phyloP scores from a whole-genome alignment of 2,888 invertebrate species.

The Clanis bilineata region DNA sequence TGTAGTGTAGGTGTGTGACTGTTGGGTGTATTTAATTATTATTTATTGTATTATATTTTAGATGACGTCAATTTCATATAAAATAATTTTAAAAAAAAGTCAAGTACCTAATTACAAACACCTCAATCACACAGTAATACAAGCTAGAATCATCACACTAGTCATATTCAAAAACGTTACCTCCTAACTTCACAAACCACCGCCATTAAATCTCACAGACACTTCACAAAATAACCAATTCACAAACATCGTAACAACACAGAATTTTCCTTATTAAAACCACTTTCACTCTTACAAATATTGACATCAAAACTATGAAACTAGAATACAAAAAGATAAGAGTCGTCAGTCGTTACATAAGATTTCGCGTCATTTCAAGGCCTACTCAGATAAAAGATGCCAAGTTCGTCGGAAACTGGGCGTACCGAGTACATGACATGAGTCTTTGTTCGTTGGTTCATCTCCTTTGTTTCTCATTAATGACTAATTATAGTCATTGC shows the following conservation, averaged over 20 bases:
- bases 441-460: background rate
- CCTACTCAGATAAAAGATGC: background rate
- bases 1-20: no score
- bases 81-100: no score
- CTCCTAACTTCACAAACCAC: background rate
- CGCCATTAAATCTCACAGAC: background rate
- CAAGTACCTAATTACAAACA: no score
- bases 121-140: no score
- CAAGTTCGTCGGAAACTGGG: background rate
- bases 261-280: background rate
- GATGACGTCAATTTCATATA: no score
- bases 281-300: background rate
- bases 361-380: conserved; percentile 1
- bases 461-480: background rate
- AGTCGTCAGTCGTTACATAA: background rate
- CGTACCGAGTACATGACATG: no score
- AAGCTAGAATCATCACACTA: no score
- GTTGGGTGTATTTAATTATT: no score
- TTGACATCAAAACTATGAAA: background rate
- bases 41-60: no score
- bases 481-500: background rate
- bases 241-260: background rate
- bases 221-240: background rate
- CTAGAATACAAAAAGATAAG: background rate
- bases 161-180: background rate